A percentile compares a stretch with the other conserved stretches of the same genome.
These are phyloP conservation scores for Abscondita cerata DNA, from an alignment of 2,888 invertebrate genomes.

Conservation along the genomic window DNA sequence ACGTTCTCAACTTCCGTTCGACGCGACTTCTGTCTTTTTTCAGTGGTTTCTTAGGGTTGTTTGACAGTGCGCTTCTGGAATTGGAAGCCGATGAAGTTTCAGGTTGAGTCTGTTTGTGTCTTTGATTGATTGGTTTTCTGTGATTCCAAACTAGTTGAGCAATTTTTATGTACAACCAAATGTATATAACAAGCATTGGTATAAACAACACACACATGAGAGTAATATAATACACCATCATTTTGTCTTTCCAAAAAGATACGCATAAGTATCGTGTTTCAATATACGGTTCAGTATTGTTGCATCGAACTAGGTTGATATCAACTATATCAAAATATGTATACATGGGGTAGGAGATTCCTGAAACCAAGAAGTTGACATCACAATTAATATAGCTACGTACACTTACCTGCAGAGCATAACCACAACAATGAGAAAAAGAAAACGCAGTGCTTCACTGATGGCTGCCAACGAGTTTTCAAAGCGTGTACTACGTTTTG, in stretches of 20 bases:
- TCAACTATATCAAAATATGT: constrained; percentile 51
- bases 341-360: constrained; percentile 57
- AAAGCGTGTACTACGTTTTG: constrained; percentile 59
- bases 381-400: background rate
- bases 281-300: constrained; percentile 31
- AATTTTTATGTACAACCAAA: constrained; percentile 62
- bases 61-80: constrained; percentile 32
- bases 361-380: constrained; percentile 43
- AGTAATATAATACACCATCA: constrained; percentile 47
- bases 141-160: constrained; percentile 62
- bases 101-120: constrained; percentile 36
- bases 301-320: constrained; percentile 42
- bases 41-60: constrained; percentile 14
- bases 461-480: constrained; percentile 60
- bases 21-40: constrained; percentile 45
- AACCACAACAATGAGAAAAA: constrained; percentile 56
- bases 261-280: constrained; percentile 50
- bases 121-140: constrained; percentile 51
- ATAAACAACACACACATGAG: constrained; percentile 57
- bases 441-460: constrained; percentile 50
- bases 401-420: constrained; percentile 51
- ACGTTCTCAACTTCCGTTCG: constrained; percentile 63
- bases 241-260: constrained; percentile 40
- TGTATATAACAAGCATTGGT: constrained; percentile 60
- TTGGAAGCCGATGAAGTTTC: constrained; percentile 45